Evolutionary conservation across 2,113 vertebrate species (phyloP).

Genomic region (Elachura formosa): DNA sequence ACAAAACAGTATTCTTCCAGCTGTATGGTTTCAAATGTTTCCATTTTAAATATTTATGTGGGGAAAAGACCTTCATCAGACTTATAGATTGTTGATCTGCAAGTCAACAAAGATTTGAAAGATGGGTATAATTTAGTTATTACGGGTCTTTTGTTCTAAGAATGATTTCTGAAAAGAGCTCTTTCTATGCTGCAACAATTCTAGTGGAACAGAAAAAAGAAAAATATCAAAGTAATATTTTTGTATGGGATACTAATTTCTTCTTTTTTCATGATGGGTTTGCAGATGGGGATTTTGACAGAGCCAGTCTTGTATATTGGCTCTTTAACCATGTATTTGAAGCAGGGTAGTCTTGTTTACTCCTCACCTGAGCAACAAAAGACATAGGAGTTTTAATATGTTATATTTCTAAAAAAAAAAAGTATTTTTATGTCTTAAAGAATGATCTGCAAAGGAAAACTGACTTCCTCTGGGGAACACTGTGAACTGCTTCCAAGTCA

Average conservation of each 20-base stretch:
- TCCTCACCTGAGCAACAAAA: neutral
- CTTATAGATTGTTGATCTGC: neutral
- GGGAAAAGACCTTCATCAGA: neutral
- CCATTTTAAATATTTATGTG: neutral
- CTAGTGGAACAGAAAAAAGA: neutral
- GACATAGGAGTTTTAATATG: neutral
- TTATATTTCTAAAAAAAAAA: neutral
- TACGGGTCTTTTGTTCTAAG: neutral
- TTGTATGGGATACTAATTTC: neutral
- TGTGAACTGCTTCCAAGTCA: neutral
- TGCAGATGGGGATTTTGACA: neutral
- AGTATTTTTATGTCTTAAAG: neutral
- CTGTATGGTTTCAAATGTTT: neutral
- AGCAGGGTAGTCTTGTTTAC: neutral
- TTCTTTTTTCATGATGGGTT: neutral
- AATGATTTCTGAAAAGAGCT: neutral
- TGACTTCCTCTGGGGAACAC: neutral
- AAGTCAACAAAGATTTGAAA: neutral
- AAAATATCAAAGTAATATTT: neutral
- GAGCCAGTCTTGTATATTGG: rapidly evolving
- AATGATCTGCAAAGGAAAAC: neutral
- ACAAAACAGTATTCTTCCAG: neutral
- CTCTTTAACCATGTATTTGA: neutral
- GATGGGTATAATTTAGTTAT: neutral
- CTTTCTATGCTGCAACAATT: neutral